Percentiles rank a stretch among this genome's conserved stretches.
Evolutionary conservation across 35 echinoderm and acorn worm genomes (phyloP).

Genomic region (Anneissia japonica): DNA sequence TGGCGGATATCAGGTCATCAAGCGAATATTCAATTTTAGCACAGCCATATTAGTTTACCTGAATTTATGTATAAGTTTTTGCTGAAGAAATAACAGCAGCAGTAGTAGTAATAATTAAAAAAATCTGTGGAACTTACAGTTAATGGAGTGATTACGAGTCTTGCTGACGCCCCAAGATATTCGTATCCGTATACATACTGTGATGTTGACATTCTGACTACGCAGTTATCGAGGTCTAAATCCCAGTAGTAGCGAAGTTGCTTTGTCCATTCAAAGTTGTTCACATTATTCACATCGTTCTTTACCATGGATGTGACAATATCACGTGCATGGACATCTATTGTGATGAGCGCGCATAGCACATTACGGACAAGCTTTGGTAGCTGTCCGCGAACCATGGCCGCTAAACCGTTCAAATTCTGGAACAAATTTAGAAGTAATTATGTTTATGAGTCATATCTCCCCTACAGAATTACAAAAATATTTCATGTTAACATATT

Average conservation of each 20-base stretch:
- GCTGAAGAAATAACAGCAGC: too few species aligned
- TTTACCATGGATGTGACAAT: conserved; percentile 94
- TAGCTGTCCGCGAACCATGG: conserved; percentile 75
- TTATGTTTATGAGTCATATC: too few species aligned
- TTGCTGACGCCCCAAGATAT: conserved; percentile 85
- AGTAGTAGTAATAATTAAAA: too few species aligned
- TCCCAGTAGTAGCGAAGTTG: conserved; percentile 96
- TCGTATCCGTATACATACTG: conserved; percentile 98
- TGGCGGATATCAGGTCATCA: too few species aligned
- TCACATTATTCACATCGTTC: conserved; percentile 47
- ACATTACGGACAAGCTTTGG: conserved; percentile 82
- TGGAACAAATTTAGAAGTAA: too few species aligned
- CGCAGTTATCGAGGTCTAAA: conserved; percentile 88
- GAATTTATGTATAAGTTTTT: too few species aligned
- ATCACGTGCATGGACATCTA: conserved; percentile 92
- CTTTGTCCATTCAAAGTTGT: conserved; percentile 95
- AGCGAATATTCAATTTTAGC: too few species aligned
- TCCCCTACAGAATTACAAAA: too few species aligned
- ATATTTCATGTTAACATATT: too few species aligned
- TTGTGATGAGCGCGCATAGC: conserved; percentile 85
- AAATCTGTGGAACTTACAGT: conserved; percentile 86
- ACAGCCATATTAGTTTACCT: too few species aligned
- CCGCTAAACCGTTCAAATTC: conserved; percentile 70
- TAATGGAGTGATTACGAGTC: conserved; percentile 92
- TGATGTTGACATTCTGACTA: conserved; percentile 96